Evolutionary conservation across 2,113 vertebrate genomes (phyloP), one percentile per base, ranked within the genome.

Genomic region (Tricholaema leucomelas): DNA sequence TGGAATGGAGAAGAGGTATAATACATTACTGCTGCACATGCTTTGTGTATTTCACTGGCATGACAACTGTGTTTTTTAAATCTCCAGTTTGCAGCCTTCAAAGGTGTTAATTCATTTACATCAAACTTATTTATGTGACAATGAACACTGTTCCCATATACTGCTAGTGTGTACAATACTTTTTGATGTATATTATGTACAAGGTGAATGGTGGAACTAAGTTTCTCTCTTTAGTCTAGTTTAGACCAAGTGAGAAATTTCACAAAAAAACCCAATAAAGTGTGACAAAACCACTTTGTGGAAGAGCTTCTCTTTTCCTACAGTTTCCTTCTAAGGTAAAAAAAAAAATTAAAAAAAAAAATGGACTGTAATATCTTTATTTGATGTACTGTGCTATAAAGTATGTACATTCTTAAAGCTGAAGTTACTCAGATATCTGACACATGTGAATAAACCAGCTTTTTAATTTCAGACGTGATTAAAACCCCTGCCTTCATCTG

Each of bases 361-460:
- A 96, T 96, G 95, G 69, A 74, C 59, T 90, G 65, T 85, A 94
- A 92, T 87, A 85, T 91, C 90, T 94, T 94, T 59, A 97, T 91
- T 94, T 90, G 65, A 91, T 71, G 81, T 90, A 48, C 56, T 96
- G 81, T 90, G 81, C 79, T 96, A 81, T 52, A 73, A 96, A 95
- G 82, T 87, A 94, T 8, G 42, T 87, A 89, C 79, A 28, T 91
- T 95, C 56, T 87, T 65, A 91, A 95, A 95, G 84, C 85, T 93
- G 76, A 91, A 86, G 64, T 85, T 81, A 95, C 13, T 83, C 74
- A 95, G 80, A 95, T 60, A 93, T 92, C 42, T 90, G 92, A 91
- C 65, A 93, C 67, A 90, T 93, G 93, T 78, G 92, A 96, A 95
- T 85, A 69, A 96, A 77, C 8, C 28, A 71, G 70, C 56, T 33